Conservation (phyloP, 64 coral and sea anemone species). For the Stichodactyla helianthus region DNA sequence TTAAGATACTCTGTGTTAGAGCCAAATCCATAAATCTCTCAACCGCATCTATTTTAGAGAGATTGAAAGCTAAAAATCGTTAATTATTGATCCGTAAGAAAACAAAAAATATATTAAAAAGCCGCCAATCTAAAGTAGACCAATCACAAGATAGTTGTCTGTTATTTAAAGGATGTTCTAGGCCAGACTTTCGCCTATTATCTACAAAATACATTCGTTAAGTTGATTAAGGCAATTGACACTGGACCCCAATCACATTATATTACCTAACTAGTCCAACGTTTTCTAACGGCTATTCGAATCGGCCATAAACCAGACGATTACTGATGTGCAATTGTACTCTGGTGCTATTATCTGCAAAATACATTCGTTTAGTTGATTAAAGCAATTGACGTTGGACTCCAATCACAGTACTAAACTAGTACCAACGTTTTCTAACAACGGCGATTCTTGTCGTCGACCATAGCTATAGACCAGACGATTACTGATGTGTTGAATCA, state of each 20-base stretch:
- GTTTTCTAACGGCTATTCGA: neutral
- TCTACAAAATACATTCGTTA: neutral
- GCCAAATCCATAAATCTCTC: conserved; percentile 6
- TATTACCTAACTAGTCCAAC: neutral
- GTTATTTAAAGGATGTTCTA: neutral
- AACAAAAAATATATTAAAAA: conserved; percentile 30
- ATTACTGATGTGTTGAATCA: no score
- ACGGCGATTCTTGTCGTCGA: neutral
- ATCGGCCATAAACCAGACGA: no score
- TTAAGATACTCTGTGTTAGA: neutral
- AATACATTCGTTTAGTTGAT: conserved; percentile 15
- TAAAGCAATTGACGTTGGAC: neutral
- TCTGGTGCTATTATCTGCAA: neutral
- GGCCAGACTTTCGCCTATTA: neutral
- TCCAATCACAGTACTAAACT: neutral
- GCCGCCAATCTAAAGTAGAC: conserved; percentile 8
- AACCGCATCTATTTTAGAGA: conserved; percentile 19
- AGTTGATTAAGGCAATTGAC: conserved; percentile 17
- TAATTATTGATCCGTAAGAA: conserved; percentile 13
- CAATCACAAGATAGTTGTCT: neutral
- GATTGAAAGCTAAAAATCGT: conserved; percentile 13
- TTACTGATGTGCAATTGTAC: no score
- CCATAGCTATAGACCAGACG: no score
- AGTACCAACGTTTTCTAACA: neutral
- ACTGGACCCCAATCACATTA: neutral